phyloP scores from a whole-genome alignment of 2,113 vertebrate genomes.

The Vulpes vulpes region DNA sequence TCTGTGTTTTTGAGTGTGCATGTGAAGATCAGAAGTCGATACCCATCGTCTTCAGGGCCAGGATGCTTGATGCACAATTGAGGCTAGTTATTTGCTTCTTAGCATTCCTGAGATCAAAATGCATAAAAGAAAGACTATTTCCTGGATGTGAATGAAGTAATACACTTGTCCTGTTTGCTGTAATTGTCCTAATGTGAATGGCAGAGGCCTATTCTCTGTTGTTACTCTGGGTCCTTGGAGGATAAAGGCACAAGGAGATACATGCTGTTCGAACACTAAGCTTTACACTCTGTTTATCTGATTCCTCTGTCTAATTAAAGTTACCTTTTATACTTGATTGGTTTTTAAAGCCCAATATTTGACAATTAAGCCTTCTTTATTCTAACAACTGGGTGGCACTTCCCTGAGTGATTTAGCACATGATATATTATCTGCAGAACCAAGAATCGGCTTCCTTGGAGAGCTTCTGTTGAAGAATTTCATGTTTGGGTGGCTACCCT shows the following conservation, averaged over 20 bases:
- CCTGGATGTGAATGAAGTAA: not conserved
- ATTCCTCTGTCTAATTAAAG: slow-evolving; percentile 80
- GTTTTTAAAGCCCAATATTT: slow-evolving; percentile 81
- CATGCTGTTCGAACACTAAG: slow-evolving; percentile 55
- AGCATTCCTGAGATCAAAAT: slow-evolving; percentile 14
- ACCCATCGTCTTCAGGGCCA: slow-evolving; percentile 44
- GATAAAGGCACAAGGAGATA: not conserved
- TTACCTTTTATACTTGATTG: slow-evolving; percentile 73
- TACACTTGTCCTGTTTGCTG: not conserved
- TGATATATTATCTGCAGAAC: slow-evolving; percentile 35
- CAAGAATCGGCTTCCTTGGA: not conserved
- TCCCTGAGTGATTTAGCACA: slow-evolving; percentile 61
- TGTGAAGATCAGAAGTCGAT: slow-evolving; percentile 25
- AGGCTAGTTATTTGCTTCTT: slow-evolving; percentile 40
- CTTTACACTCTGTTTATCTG: slow-evolving; percentile 74
- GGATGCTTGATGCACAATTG: not conserved
- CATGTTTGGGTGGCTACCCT: not conserved
- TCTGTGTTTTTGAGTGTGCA: slow-evolving; percentile 13
- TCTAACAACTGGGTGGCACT: slow-evolving; percentile 66
- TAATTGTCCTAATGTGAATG: not conserved
- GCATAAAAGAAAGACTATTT: not conserved
- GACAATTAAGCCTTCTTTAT: slow-evolving; percentile 76
- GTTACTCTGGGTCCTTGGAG: slow-evolving; percentile 25
- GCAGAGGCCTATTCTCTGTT: slow-evolving; percentile 33
- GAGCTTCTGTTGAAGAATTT: slow-evolving; percentile 31